Evolutionary conservation across 2,888 invertebrate species (phyloP).

Genomic region (Drosophila niveifrons): DNA sequence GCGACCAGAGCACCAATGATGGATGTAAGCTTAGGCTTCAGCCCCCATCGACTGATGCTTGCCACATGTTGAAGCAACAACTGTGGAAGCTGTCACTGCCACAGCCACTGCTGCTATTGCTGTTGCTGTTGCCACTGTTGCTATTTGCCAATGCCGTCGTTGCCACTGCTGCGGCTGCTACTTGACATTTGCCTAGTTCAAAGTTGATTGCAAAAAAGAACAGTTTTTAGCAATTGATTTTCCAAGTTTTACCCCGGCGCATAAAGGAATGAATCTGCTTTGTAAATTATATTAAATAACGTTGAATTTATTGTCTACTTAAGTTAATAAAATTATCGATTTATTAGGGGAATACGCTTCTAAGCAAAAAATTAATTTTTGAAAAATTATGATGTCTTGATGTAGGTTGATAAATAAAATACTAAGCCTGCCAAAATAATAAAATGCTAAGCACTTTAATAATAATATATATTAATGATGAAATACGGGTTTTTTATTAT

Average conservation of each 20-base stretch:
- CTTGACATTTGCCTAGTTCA: constrained; percentile 9
- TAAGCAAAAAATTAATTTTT: too few relatives aligned
- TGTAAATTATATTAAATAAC: background rate
- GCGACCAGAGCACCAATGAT: constrained; percentile 40
- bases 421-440: too few relatives aligned
- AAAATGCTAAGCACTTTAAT: too few relatives aligned
- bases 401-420: too few relatives aligned
- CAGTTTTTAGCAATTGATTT: constrained; percentile 17
- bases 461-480: background rate
- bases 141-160: background rate
- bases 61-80: constrained; percentile 54
- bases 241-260: background rate
- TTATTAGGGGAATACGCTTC: too few relatives aligned
- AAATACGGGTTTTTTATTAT: background rate
- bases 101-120: background rate
- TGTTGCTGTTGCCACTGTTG: background rate
- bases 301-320: background rate
- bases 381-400: too few relatives aligned
- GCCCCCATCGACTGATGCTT: constrained; percentile 15
- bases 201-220: constrained; percentile 19
- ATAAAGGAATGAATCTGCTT: background rate
- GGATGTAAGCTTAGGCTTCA: constrained; percentile 36
- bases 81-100: constrained; percentile 10
- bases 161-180: background rate
- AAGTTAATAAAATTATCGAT: background rate